Base-by-base conservation (phyloP, 2,797 vertebrate genomes). In the Danionella dracula region DNA sequence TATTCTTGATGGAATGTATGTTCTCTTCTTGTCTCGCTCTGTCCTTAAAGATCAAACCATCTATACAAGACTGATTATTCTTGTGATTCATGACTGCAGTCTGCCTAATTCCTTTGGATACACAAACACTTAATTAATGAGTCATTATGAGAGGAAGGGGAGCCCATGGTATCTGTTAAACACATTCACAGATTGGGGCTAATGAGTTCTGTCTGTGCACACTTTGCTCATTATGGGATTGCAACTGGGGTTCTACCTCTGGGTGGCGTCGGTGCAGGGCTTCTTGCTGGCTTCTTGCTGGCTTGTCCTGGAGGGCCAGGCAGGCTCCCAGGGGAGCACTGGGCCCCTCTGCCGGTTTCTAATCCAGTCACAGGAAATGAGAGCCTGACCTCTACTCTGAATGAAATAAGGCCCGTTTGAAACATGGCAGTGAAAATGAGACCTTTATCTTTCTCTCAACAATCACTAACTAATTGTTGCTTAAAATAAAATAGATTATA, bases 121-220 rank as follows among this genome's bases (percentile, higher is more conserved):
- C 83, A 85, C 85, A 88, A 86, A 82, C 82, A 61, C 79, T 77
- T 88, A 87, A 86, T 88, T 88, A 90, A 89, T 86, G 86, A 87
- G 81, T 85, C 89, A 85, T 87, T 88, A 87, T 86, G 85, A 82
- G 82, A 89, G 82, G 78, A 87, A 82, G 72, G 78, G 72, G 79
- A 85, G 78, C 76, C 78, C 79, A 84, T 46, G 71, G 81, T 89
- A 84, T 90, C 87, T 87, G 85, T 87, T 88, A 83, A 88, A 85
- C 83, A 88, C 81, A 88, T 84, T 84, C 44, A 42, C 53, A 23
- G 74, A 75, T 82, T 76, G 75, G 34, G 81, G 78, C 81, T 89
- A 89, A 87, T 87, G 83, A 88, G 84, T 81, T 80, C 77, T 70
- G 71, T 76, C 73, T 77, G 68, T 76, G 68, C 79, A 74, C 70